Conservation (phyloP, 2,888 invertebrate genomes). For the Cosmia trapezina region DNA sequence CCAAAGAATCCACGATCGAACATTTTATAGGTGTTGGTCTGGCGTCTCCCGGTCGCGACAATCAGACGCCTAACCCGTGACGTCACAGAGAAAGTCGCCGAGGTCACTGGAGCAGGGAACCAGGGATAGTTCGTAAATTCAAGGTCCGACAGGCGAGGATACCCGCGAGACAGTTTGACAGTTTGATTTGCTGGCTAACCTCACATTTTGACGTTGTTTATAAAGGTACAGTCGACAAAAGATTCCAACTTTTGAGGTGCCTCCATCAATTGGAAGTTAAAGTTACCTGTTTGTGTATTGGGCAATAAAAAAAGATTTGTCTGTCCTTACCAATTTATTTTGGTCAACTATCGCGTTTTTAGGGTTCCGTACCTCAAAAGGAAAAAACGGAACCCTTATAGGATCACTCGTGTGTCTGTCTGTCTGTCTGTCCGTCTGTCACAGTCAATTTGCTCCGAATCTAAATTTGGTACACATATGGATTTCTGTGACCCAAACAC, state of each 20-base stretch:
- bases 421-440: no score
- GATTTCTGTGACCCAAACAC: no score
- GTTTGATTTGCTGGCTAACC: conserved; percentile 57
- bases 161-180: conserved; percentile 55
- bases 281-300: conserved; percentile 6
- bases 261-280: conserved; percentile 37
- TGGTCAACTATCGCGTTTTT: no score
- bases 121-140: conserved; percentile 69
- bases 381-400: no score
- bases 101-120: conserved; percentile 78
- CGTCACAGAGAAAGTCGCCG: conserved; percentile 77
- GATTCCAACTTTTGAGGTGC: conserved; percentile 32
- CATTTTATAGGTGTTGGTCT: conserved; percentile 61
- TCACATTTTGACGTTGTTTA: conserved; percentile 52
- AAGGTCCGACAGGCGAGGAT: conserved; percentile 70
- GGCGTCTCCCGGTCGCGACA: conserved; percentile 74
- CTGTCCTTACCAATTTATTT: neutral
- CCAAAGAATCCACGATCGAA: conserved; percentile 35
- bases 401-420: no score
- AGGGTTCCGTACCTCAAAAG: no score
- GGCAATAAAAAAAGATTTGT: neutral
- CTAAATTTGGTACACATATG: no score
- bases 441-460: no score
- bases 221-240: conserved; percentile 45
- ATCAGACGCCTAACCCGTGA: conserved; percentile 75